These are phyloP conservation scores for Kradibia gibbosae DNA, from an alignment of 1,140 invertebrate genomes.

Conservation along the genomic window DNA sequence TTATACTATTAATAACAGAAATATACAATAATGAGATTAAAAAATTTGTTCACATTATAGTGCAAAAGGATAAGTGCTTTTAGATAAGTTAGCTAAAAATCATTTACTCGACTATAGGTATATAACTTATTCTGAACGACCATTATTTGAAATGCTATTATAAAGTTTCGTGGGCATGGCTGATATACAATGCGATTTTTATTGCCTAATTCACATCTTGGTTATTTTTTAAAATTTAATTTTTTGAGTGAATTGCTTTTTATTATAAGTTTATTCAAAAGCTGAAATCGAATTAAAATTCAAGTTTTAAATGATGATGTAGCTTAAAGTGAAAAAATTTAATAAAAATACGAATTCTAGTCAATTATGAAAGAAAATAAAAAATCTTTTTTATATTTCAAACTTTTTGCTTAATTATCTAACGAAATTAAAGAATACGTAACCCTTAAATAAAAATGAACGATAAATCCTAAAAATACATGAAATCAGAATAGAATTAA, in stretches of 20 bases:
- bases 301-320: neutral
- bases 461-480: no score
- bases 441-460: no score
- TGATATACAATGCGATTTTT: conserved; percentile 23
- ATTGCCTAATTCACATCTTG: neutral
- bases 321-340: neutral
- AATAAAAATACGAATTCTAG: no score
- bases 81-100: conserved; percentile 22
- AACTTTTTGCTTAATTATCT: no score
- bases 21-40: no score
- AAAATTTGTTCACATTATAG: no score
- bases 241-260: neutral
- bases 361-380: no score
- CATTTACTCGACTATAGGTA: neutral
- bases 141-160: conserved; percentile 28
- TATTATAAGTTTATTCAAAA: neutral
- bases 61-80: no score
- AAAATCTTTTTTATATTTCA: no score
- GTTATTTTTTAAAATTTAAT: conserved; percentile 4
- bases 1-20: no score
- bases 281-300: neutral
- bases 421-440: no score
- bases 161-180: conserved; percentile 16
- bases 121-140: conserved; percentile 32
- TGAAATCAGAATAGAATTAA: no score